Evolutionary conservation across 2,113 vertebrate species (phyloP).

Genomic region (Ia io): DNA sequence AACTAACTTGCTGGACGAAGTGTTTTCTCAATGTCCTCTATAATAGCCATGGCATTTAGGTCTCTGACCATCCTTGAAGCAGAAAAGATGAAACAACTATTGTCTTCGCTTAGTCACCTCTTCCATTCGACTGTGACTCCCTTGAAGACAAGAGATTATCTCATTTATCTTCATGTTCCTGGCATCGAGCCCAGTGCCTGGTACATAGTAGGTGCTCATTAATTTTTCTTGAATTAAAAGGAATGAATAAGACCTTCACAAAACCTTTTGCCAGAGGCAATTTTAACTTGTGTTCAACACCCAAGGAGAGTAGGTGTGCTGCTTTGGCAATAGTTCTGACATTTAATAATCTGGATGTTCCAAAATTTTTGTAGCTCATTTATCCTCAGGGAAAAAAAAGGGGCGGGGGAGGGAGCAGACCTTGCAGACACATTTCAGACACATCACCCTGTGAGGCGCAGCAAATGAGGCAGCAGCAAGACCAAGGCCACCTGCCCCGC

Average conservation of each 20-base stretch:
- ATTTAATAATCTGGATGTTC: slow-evolving; percentile 71
- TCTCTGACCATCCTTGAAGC: background rate
- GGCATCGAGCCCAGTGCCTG: slow-evolving; percentile 12
- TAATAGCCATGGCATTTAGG: slow-evolving; percentile 32
- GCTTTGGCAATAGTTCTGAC: slow-evolving; percentile 60
- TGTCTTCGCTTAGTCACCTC: slow-evolving; percentile 45
- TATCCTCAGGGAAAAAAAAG: slow-evolving; percentile 23
- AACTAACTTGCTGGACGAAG: slow-evolving; percentile 48
- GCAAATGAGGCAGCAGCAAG: slow-evolving; percentile 43
- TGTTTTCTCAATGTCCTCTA: slow-evolving; percentile 36
- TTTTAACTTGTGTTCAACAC: slow-evolving; percentile 57
- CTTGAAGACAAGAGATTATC: slow-evolving; percentile 68
- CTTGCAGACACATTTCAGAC: slow-evolving; percentile 49
- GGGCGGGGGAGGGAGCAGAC: background rate
- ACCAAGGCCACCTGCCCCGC: slow-evolving; percentile 62
- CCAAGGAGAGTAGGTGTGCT: slow-evolving; percentile 45
- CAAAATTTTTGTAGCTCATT: slow-evolving; percentile 66
- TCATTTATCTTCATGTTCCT: slow-evolving; percentile 65
- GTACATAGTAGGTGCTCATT: slow-evolving; percentile 66
- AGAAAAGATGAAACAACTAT: slow-evolving; percentile 24
- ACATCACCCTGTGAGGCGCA: slow-evolving; percentile 22
- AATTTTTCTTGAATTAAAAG: slow-evolving; percentile 68
- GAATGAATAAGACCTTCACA: slow-evolving; percentile 62
- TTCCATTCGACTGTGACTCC: slow-evolving; percentile 56
- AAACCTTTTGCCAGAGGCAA: slow-evolving; percentile 52